Evolutionary conservation across 2,113 vertebrate species (phyloP), one percentile per base, ranked within the genome.

Genomic region (Ciconia stormi): DNA sequence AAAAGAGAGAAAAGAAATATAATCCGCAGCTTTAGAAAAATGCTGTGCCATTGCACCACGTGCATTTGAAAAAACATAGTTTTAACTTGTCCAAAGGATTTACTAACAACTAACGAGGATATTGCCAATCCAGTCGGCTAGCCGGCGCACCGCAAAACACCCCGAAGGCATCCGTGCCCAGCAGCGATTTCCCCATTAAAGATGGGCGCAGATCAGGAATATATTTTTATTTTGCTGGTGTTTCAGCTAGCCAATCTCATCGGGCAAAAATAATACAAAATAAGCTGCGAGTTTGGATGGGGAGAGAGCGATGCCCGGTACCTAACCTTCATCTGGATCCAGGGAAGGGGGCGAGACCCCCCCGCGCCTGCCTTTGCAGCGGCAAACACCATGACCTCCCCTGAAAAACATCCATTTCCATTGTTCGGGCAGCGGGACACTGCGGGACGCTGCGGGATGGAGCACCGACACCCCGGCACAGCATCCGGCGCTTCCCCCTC

Each of bases 41-140:
- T 0, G 1, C 61, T 1, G 11, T 0, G 0, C 46, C 23, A 7
- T 5, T 78, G 72, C 81, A 76, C 77, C 85, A 67, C 2, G 6
- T 34, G 89, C 34, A 25, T 42, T 52, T 44, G 83, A 72, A 70
- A 89, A 62, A 63, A 38, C 77, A 55, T 16, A 23, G 81, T 82
- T 85, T 79, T 38, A 76, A 84, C 71, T 86, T 55, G 62, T 66
- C 70, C 82, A 50, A 69, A 93, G 89, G 91, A 82, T 93, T 88
- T 73, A 59, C 61, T 38, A 58, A 62, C 34, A 78, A 56, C 69
- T 65, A 72, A 61, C 0, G 0, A 72, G 81, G 87, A 91, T 36
- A 61, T 20, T 80, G 81, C 81, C 93, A 85, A 62, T 36, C 53
- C 52, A 3, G 1, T 0, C 11, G 3, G 77, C 40, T 56, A 50